Percentiles rank a stretch among this genome's conserved stretches.
phyloP scores from a whole-genome alignment of 2,797 vertebrate species.

The Cuniculus paca region DNA sequence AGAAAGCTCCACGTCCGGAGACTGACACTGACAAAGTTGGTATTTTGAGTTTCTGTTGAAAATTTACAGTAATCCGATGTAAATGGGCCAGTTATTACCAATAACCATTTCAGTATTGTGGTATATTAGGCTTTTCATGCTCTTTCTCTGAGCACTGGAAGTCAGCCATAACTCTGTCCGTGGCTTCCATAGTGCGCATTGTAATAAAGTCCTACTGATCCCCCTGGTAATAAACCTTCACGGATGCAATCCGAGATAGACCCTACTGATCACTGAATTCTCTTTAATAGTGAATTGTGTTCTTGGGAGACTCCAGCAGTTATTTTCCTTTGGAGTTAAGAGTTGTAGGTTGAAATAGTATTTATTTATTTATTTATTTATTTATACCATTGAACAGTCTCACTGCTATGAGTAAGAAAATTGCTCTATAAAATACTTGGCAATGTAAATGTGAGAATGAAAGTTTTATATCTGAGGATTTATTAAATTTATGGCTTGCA shows the following conservation, averaged over 20 bases:
- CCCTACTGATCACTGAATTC: slow-evolving; percentile 7
- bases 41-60: slow-evolving; percentile 63
- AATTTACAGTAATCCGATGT: slow-evolving; percentile 21
- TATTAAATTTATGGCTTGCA: slow-evolving; percentile 74
- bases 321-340: slow-evolving; percentile 57
- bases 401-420: slow-evolving; percentile 68
- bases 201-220: slow-evolving; percentile 70
- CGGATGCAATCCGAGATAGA: slow-evolving; percentile 48
- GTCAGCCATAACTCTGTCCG: background rate
- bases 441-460: slow-evolving; percentile 78
- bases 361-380: slow-evolving; percentile 62
- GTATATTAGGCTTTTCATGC: slow-evolving; percentile 22
- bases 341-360: slow-evolving; percentile 41
- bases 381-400: slow-evolving; percentile 63
- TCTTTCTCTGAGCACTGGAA: slow-evolving; percentile 43
- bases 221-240: slow-evolving; percentile 61
- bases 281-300: slow-evolving; percentile 49
- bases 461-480: slow-evolving; percentile 67
- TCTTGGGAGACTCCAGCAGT: background rate
- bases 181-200: slow-evolving; percentile 34
- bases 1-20: background rate
- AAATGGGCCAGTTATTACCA: slow-evolving; percentile 65
- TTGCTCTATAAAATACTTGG: slow-evolving; percentile 75
- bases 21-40: background rate
- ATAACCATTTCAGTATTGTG: slow-evolving; percentile 49